phyloP scores from a whole-genome alignment of 2,888 invertebrate genomes.

The Seira ritae region DNA sequence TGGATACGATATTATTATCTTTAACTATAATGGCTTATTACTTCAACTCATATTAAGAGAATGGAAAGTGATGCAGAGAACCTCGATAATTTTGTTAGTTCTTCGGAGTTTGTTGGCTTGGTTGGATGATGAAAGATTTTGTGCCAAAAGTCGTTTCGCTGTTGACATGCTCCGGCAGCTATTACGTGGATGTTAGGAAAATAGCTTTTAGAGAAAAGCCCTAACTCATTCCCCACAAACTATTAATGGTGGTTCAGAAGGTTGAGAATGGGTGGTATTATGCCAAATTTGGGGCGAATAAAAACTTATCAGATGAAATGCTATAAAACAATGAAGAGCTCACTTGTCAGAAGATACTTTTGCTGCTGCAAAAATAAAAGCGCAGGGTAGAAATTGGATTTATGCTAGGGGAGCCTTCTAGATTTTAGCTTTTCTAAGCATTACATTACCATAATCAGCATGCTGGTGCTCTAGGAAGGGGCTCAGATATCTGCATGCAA shows the following conservation, averaged over 20 bases:
- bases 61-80: no score
- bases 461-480: no score
- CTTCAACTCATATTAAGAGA: background rate
- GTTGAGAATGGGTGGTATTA: background rate
- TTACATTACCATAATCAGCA: no score
- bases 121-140: constrained; percentile 30
- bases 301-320: constrained; percentile 7
- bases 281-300: background rate
- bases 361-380: no score
- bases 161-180: constrained; percentile 38
- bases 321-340: background rate
- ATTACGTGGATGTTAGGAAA: constrained; percentile 12
- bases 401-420: no score
- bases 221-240: background rate
- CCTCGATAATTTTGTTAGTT: no score
- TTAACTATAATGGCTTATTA: background rate
- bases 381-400: no score
- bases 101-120: constrained; percentile 28
- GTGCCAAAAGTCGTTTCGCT: constrained; percentile 42
- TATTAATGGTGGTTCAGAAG: background rate
- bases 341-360: no score
- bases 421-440: no score
- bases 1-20: background rate
- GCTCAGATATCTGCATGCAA: no score
- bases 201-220: background rate